Percentiles rank a stretch among this genome's conserved stretches.
Evolutionary conservation across 2,797 vertebrate genomes (phyloP).

Genomic region (Lacerta bilineata): DNA sequence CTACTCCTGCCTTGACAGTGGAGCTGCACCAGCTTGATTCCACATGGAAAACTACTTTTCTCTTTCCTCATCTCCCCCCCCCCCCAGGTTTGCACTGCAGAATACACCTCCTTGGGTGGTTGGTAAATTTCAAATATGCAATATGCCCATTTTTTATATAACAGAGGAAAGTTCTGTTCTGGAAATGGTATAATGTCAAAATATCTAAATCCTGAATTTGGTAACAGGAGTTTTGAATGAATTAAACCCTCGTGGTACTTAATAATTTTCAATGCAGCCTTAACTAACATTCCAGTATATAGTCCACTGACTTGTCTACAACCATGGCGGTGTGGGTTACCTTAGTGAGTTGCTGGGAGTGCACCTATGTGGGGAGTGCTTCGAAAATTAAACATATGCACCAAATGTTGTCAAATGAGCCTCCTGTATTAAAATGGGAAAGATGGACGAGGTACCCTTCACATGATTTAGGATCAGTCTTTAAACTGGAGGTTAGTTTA

Average conservation of each 20-base stretch:
- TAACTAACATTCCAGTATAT: not conserved
- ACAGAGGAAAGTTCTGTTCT: constrained; percentile 6
- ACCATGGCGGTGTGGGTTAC: not conserved
- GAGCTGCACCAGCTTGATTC: no score
- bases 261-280: not conserved
- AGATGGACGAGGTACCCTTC: no score
- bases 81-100: not conserved
- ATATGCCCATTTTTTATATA: not conserved
- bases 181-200: constrained; percentile 37
- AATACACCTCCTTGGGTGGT: constrained; percentile 1
- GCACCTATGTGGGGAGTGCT: not conserved
- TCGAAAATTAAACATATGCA: not conserved
- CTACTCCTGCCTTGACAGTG: no score
- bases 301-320: no score
- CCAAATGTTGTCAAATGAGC: no score
- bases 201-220: constrained; percentile 8
- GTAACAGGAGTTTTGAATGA: not conserved
- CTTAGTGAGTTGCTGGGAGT: constrained; percentile 14
- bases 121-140: not conserved
- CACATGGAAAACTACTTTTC: no score
- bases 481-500: not conserved
- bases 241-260: constrained; percentile 21
- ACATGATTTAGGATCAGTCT: not conserved
- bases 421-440: not conserved
- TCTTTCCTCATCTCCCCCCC: no score